Conservation (phyloP, 2,113 vertebrate genomes). For the Petromus typicus region DNA sequence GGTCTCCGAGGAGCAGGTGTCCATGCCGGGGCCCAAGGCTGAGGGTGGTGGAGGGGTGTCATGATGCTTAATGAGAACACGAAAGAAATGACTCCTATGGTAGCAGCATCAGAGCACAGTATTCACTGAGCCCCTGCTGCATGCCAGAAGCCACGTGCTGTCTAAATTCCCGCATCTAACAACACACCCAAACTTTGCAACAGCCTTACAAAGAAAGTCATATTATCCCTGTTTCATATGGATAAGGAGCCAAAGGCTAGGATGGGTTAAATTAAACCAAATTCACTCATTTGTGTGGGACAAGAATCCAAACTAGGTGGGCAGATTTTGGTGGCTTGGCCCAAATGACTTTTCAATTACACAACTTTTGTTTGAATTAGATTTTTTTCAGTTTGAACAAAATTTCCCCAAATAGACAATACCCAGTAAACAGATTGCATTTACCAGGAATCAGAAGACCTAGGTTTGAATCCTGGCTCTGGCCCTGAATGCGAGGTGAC, state of each 20-base stretch:
- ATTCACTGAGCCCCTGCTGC: neutral
- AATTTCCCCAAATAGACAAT: neutral
- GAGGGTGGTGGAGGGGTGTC: neutral
- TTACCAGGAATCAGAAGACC: neutral
- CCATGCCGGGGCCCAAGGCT: neutral
- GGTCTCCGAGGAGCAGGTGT: conserved; percentile 79
- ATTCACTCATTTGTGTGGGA: neutral
- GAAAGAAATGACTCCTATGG: neutral
- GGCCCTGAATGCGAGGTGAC: neutral
- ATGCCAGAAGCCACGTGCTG: neutral
- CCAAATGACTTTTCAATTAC: too few species aligned
- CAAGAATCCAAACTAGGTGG: neutral
- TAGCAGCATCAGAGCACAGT: accelerated
- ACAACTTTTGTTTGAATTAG: neutral
- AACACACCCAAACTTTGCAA: neutral
- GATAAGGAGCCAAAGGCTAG: neutral
- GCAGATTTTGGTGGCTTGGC: neutral
- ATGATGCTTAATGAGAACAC: neutral
- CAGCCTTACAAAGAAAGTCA: neutral
- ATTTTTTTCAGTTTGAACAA: neutral
- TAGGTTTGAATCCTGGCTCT: conserved; percentile 13
- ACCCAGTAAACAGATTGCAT: accelerated
- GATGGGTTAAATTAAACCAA: neutral
- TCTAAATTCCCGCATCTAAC: neutral
- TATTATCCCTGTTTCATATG: neutral